Percentiles rank a stretch among this genome's conserved stretches.
phyloP scores from a whole-genome alignment of 2,888 invertebrate species.

The Pseudanteris insignis region DNA sequence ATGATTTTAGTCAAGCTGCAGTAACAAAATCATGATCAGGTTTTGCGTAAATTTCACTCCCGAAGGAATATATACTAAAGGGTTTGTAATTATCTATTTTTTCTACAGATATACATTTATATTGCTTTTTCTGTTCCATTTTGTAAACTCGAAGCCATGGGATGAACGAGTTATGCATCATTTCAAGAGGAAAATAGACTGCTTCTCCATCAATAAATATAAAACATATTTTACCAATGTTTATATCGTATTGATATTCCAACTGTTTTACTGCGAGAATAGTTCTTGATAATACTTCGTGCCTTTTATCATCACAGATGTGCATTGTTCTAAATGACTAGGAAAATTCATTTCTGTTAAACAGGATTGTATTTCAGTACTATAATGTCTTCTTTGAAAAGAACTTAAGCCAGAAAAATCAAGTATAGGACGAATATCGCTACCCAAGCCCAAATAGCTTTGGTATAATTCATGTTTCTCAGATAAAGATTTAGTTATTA shows the following conservation, averaged over 20 bases:
- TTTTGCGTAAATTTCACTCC: constrained; percentile 2
- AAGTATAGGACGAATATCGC: constrained; percentile 11
- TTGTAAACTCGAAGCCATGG: constrained; percentile 4
- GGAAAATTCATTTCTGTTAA: constrained; percentile 1
- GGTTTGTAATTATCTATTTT: constrained; percentile 2
- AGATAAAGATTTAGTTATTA: constrained; percentile 10
- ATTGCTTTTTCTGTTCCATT: constrained; percentile 15
- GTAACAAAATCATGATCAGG: constrained; percentile 10
- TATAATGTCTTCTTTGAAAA: constrained; percentile 14
- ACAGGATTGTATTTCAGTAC: constrained; percentile 7
- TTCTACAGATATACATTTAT: constrained; percentile 17
- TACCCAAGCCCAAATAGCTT: constrained; percentile 25
- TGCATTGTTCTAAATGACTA: constrained; percentile 11
- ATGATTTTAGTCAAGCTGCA: background rate
- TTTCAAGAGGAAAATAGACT: background rate
- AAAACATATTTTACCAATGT: background rate
- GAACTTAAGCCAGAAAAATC: constrained; percentile 6
- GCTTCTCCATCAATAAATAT: background rate
- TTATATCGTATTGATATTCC: constrained; percentile 6
- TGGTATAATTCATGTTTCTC: constrained; percentile 27
- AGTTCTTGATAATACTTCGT: constrained; percentile 27
- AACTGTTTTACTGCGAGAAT: constrained; percentile 11
- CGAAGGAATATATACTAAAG: constrained; percentile 3
- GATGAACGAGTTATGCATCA: background rate
- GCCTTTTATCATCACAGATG: constrained; percentile 23